A percentile compares a stretch with the other conserved stretches of the same genome.
Evolutionary conservation across 2,113 vertebrate species (phyloP).

Genomic region (Paramisgurnus dabryanus): DNA sequence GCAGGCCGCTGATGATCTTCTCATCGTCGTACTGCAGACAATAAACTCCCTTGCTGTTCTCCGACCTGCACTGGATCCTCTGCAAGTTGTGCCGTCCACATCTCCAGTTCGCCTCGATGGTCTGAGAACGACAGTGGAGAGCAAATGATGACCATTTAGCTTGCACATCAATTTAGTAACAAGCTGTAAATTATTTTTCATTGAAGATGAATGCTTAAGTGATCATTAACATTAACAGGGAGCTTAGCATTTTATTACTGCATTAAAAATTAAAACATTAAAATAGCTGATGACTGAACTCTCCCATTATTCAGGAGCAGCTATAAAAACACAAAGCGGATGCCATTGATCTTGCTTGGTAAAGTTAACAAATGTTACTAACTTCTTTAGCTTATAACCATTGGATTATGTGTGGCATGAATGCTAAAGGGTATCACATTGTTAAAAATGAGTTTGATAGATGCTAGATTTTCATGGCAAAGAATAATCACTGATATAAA

Average conservation of each 20-base stretch:
- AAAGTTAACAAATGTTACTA: neutral
- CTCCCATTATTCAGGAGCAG: no score
- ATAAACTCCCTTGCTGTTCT: constrained; percentile 96
- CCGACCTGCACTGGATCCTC: constrained; percentile 94
- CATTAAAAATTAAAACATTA: no score
- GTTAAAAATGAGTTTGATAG: no score
- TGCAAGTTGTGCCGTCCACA: constrained; percentile 94
- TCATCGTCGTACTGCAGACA: constrained; percentile 97
- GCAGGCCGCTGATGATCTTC: constrained; percentile 96
- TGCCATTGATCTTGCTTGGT: no score
- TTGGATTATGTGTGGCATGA: neutral
- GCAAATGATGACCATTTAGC: neutral
- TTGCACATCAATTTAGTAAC: neutral
- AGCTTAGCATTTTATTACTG: no score
- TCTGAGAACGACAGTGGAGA: constrained; percentile 68
- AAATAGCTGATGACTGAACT: no score
- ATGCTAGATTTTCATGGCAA: no score
- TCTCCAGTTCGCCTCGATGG: constrained; percentile 97
- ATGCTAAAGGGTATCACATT: neutral
- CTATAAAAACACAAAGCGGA: no score
- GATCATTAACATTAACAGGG: neutral
- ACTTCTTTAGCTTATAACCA: neutral
- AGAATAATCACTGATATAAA: no score
- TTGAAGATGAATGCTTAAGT: neutral
- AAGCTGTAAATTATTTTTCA: neutral